These are phyloP conservation scores for Goniozus legneri DNA, from an alignment of 1,140 invertebrate genomes.

Conservation along the genomic window DNA sequence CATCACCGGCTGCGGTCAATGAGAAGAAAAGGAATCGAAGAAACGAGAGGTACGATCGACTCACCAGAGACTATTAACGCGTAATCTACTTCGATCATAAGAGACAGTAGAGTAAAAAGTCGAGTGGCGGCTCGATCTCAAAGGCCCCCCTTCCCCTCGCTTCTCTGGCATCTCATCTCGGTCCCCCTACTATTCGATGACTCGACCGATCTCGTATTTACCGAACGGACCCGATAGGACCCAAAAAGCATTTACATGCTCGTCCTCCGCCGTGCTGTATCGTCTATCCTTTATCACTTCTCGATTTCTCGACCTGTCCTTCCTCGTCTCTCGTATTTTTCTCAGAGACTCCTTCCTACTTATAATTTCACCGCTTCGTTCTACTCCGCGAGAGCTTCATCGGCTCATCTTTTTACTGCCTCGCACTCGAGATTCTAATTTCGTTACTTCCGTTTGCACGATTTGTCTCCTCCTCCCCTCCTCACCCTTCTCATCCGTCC, in stretches of 20 bases:
- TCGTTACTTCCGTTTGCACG: too few relatives aligned
- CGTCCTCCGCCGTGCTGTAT: slow-evolving; percentile 5
- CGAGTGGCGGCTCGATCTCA: slow-evolving; percentile 44
- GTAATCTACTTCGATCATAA: slow-evolving; percentile 52
- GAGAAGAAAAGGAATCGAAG: too few relatives aligned
- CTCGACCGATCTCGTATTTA: slow-evolving; percentile 50
- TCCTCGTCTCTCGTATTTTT: slow-evolving; percentile 26
- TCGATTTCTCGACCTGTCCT: slow-evolving; percentile 10
- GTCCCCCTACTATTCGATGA: slow-evolving; percentile 45
- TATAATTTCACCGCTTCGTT: slow-evolving; percentile 22
- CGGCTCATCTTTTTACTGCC: too few relatives aligned
- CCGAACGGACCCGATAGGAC: slow-evolving; percentile 35
- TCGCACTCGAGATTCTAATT: too few relatives aligned
- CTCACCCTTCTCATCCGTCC: too few relatives aligned
- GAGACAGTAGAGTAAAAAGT: slow-evolving; percentile 51
- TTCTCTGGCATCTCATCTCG: too few relatives aligned
- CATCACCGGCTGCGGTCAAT: too few relatives aligned
- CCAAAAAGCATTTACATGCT: neutral
- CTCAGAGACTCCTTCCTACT: too few relatives aligned
- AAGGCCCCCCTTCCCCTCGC: too few relatives aligned
- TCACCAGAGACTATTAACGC: slow-evolving; percentile 43
- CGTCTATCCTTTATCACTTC: slow-evolving; percentile 5
- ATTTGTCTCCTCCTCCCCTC: too few relatives aligned
- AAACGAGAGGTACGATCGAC: too few relatives aligned
- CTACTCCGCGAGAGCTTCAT: slow-evolving; percentile 24